phyloP scores from a whole-genome alignment of 2,797 vertebrate genomes.

The Denticeps clupeoides region DNA sequence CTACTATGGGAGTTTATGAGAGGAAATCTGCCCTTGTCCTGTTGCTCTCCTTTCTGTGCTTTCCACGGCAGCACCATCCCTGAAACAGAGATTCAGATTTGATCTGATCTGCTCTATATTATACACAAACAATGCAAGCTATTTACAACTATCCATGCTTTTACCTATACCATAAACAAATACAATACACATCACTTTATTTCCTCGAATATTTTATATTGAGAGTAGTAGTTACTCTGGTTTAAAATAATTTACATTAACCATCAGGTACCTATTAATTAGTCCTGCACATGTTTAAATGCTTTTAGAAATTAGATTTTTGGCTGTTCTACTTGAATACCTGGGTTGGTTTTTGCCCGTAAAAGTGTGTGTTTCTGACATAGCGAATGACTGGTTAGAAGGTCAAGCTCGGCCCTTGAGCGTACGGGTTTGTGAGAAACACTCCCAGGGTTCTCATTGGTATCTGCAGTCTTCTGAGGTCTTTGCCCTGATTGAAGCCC shows the following conservation, averaged over 20 bases:
- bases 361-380: background rate
- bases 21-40: constrained; percentile 6
- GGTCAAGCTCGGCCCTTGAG: constrained; percentile 5
- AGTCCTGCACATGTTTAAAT: too few relatives aligned
- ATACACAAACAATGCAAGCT: too few relatives aligned
- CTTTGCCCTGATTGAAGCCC: constrained; percentile 7
- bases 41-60: constrained; percentile 1
- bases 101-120: too few relatives aligned
- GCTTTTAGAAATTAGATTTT: too few relatives aligned
- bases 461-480: background rate
- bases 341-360: constrained; percentile 12
- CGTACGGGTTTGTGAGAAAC: background rate
- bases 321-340: too few relatives aligned
- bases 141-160: too few relatives aligned
- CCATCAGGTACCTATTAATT: too few relatives aligned
- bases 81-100: background rate
- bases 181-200: too few relatives aligned
- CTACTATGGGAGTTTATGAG: constrained; percentile 6
- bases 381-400: background rate
- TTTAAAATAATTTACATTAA: too few relatives aligned
- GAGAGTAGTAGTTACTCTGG: too few relatives aligned
- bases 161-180: too few relatives aligned
- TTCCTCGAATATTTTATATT: too few relatives aligned
- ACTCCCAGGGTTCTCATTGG: background rate
- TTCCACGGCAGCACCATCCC: constrained; percentile 2